These are phyloP conservation scores for Araneus ventricosus DNA, from an alignment of 1,140 invertebrate species.

Conservation along the genomic window DNA sequence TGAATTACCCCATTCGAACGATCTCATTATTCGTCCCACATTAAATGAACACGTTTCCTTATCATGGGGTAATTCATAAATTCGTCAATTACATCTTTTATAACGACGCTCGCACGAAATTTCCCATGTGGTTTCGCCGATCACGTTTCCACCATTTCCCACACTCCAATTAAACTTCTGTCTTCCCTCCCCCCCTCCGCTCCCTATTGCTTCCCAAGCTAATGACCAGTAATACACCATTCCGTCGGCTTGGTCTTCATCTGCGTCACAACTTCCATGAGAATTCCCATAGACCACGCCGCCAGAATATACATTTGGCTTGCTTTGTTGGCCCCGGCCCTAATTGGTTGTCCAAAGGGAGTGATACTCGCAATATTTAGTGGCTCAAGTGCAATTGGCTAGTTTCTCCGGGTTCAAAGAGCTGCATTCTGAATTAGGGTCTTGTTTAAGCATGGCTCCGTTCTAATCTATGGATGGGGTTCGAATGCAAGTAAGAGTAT, in stretches of 20 bases:
- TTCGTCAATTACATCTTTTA: constrained; percentile 45
- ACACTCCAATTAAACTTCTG: constrained; percentile 44
- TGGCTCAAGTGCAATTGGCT: neutral
- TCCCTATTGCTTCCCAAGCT: neutral
- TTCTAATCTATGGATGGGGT: neutral
- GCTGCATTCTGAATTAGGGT: constrained; percentile 17
- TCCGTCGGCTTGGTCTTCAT: neutral
- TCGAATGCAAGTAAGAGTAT: constrained; percentile 19
- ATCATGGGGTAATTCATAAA: constrained; percentile 43
- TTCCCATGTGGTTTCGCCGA: constrained; percentile 42
- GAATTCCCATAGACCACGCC: constrained; percentile 35
- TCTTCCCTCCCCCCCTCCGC: neutral
- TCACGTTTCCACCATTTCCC: constrained; percentile 41
- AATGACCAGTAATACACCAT: constrained; percentile 39
- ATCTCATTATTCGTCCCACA: constrained; percentile 36
- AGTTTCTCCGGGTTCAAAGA: constrained; percentile 9
- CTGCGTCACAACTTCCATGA: constrained; percentile 23
- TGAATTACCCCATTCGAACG: neutral
- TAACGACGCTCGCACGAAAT: neutral
- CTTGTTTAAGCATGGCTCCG: neutral
- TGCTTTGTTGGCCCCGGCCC: neutral
- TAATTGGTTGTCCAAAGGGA: constrained; percentile 36
- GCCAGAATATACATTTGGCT: neutral
- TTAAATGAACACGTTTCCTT: constrained; percentile 46
- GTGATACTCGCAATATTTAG: constrained; percentile 26